Evolutionary conservation across 2,888 invertebrate species (phyloP), one percentile per base, ranked within the genome.

Genomic region (Ennomos fuscantarius): DNA sequence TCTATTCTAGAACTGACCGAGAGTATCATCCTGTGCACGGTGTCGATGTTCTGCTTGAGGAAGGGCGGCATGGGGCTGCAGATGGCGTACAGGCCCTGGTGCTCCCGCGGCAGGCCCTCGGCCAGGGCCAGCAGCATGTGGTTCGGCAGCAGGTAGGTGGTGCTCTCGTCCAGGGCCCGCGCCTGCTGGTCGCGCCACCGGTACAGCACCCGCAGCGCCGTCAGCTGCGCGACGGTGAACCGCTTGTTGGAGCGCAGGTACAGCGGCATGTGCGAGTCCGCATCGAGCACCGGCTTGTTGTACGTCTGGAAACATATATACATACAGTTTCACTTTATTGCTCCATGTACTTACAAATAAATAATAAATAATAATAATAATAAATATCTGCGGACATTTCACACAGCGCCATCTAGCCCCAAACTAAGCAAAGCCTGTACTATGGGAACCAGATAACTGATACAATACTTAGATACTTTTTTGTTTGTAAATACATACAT

Each of bases 41-140:
- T 64, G 61, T 81, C 67, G 9, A 87, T 60, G 70, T 89, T 79
- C 52, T 86, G 84, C 49, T 82, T 86, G 64, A 89, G 74, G 72
- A 89, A 89, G 8, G 98, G 97, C 8, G 99, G 99, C 71, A 98
- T 95, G 0, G 99, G 99, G 80, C 96, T 96, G 81, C 99, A 99
- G 75, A 98, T 97, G 0, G 98, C 98, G 59, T 97, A 85, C 59
- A 99, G 95, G 1, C 99, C 99, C 77, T 98, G 97, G 93, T 97
- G 94, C 89, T 99, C 99, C 51, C 97, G 94, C 0, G 99, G 99
- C 59, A 99, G 82, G 13, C 94, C 93, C 84, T 99, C 98, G 0
- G 97, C 95, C 58, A 99, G 96, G 78, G 97, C 95, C 51, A 99
- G 79, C 87, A 99, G 82, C 98, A 99, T 98, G 84, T 99, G 98